Evolutionary conservation across 2,113 vertebrate genomes (phyloP).

Genomic region (Eidolon helvum): DNA sequence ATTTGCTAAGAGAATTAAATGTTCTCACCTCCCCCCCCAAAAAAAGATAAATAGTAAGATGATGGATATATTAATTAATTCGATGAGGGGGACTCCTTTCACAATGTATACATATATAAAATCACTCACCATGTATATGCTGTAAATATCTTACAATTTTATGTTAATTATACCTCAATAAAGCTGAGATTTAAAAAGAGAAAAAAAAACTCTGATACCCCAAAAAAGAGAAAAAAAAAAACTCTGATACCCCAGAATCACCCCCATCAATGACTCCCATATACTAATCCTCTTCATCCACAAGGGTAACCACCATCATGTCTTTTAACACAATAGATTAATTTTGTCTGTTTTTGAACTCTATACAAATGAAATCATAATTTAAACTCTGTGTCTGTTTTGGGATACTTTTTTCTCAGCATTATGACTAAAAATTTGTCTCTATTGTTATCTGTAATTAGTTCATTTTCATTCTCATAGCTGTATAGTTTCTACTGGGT

Average conservation of each 20-base stretch:
- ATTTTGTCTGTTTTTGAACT: not conserved
- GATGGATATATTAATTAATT: not conserved
- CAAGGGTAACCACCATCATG: not conserved
- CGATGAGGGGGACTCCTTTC: not conserved
- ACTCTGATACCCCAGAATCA: not conserved
- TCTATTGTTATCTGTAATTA: not conserved
- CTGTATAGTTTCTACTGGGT: not conserved
- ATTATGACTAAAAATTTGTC: not conserved
- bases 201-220: too few relatives aligned
- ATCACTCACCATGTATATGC: not conserved
- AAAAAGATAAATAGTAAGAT: not conserved
- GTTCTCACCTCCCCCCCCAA: not conserved
- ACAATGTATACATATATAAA: not conserved
- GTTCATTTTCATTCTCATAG: not conserved
- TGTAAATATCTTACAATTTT: not conserved
- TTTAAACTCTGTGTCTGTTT: not conserved
- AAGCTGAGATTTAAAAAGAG: not conserved
- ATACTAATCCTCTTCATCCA: not conserved
- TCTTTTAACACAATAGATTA: not conserved
- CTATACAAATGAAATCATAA: not conserved
- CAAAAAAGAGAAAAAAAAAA: not conserved
- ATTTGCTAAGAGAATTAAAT: not conserved
- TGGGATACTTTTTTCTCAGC: not conserved
- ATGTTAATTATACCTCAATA: not conserved
- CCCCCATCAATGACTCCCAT: not conserved